These are phyloP conservation scores for Euschistus heros DNA, from an alignment of 1,140 invertebrate genomes.

Conservation along the genomic window DNA sequence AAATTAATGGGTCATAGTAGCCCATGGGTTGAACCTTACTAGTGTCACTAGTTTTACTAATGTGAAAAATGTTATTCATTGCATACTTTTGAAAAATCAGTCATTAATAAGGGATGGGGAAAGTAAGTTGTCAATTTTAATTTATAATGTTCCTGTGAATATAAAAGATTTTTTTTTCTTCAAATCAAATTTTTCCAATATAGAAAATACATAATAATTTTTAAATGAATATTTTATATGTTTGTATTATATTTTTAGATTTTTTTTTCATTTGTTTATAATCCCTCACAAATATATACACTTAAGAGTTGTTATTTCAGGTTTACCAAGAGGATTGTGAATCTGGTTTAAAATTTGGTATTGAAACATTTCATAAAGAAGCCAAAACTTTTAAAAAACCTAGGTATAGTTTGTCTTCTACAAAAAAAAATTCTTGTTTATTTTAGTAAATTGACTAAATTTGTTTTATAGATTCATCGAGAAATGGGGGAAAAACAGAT, in stretches of 20 bases:
- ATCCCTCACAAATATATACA: not conserved
- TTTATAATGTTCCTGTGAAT: not conserved
- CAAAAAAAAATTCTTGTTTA: too few species aligned
- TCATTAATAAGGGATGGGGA: not conserved
- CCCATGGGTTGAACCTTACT: conserved; percentile 5
- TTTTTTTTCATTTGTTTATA: not conserved
- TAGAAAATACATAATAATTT: not conserved
- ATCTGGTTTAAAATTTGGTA: not conserved
- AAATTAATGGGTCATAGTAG: conserved; percentile 24
- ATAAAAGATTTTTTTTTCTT: too few species aligned
- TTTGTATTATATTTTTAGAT: not conserved
- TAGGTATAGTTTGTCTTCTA: too few species aligned
- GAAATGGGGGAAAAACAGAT: not conserved
- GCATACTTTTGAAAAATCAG: not conserved
- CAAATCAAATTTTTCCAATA: not conserved
- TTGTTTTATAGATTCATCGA: not conserved
- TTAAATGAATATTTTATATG: conserved; percentile 3
- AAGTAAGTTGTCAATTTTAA: not conserved
- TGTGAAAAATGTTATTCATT: conserved; percentile 3
- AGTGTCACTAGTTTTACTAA: not conserved
- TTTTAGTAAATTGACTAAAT: too few species aligned
- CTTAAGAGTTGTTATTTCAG: not conserved
- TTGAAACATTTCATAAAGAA: too few species aligned
- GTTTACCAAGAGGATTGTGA: conserved; percentile 2
- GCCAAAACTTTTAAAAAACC: too few species aligned